A percentile compares a stretch with the other conserved stretches of the same genome.
phyloP scores from a whole-genome alignment of 2,888 invertebrate genomes.

The Dynastes grantii region DNA sequence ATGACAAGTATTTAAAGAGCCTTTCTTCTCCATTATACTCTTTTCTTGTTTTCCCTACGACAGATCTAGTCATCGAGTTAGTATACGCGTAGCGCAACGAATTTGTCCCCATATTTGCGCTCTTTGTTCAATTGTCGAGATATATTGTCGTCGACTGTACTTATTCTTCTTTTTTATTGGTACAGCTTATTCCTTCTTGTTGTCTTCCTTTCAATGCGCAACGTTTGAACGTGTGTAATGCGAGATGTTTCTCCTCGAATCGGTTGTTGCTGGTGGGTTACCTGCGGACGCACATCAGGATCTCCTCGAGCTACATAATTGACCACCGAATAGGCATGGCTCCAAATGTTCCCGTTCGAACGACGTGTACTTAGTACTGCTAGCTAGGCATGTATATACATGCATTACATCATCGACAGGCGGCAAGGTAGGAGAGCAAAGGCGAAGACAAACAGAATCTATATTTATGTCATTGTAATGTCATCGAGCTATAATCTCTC shows the following conservation, averaged over 20 bases:
- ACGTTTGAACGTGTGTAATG: constrained; percentile 62
- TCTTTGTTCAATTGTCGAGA: constrained; percentile 49
- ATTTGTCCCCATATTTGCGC: constrained; percentile 65
- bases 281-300: constrained; percentile 53
- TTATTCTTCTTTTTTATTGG: constrained; percentile 36
- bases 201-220: constrained; percentile 64
- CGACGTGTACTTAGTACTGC: constrained; percentile 61
- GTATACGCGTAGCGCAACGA: constrained; percentile 65
- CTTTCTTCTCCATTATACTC: constrained; percentile 60
- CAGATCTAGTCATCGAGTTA: too few relatives aligned
- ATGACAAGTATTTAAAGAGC: constrained; percentile 45
- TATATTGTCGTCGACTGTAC: constrained; percentile 19
- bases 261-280: constrained; percentile 42
- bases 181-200: neutral
- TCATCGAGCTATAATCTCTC: constrained; percentile 65
- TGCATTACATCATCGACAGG: neutral
- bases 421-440: neutral
- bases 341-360: constrained; percentile 61
- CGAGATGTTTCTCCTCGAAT: constrained; percentile 66
- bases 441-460: constrained; percentile 69
- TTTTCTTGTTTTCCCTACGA: constrained; percentile 3
- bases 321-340: constrained; percentile 68
- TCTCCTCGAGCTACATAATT: constrained; percentile 40
- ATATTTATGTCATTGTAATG: constrained; percentile 71
- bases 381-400: neutral